phyloP scores from a whole-genome alignment of 2,888 invertebrate genomes.

The Sinelater perroti region DNA sequence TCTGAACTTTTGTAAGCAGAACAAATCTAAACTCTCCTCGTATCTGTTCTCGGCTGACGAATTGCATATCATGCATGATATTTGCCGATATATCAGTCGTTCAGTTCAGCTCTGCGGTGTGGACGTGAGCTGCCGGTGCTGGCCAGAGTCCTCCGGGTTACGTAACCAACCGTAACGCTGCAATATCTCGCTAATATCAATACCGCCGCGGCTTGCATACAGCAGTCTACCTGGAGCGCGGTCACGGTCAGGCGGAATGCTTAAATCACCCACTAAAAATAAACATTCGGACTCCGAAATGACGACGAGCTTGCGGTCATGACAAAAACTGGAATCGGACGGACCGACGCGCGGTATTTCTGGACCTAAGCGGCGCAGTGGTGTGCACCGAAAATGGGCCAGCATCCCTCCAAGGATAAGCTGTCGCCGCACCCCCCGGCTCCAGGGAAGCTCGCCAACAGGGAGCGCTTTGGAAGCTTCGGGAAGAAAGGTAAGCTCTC shows the following conservation, averaged over 20 bases:
- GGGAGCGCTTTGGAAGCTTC: slow-evolving; percentile 76
- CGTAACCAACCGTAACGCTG: neutral
- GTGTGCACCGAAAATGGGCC: slow-evolving; percentile 68
- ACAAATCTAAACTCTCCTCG: no score
- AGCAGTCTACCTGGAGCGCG: slow-evolving; percentile 13
- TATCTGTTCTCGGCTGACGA: no score
- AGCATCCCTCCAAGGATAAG: slow-evolving; percentile 80
- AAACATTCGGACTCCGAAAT: slow-evolving; percentile 16
- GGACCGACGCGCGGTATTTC: slow-evolving; percentile 11
- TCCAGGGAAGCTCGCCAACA: slow-evolving; percentile 63
- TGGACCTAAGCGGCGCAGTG: slow-evolving; percentile 16
- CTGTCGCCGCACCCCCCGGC: slow-evolving; percentile 72
- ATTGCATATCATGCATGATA: no score
- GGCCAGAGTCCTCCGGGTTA: neutral
- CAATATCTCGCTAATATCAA: neutral
- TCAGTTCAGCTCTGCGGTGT: no score
- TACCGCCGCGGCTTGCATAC: neutral
- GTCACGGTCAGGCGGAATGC: slow-evolving; percentile 23
- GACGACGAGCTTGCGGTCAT: slow-evolving; percentile 24
- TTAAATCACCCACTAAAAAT: slow-evolving; percentile 22
- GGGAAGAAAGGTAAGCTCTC: slow-evolving; percentile 73
- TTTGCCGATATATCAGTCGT: no score
- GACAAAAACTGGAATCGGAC: slow-evolving; percentile 20
- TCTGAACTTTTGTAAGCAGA: no score
- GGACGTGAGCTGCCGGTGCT: no score